phyloP scores from a whole-genome alignment of 2,113 vertebrate species.

The Probosciger aterrimus region DNA sequence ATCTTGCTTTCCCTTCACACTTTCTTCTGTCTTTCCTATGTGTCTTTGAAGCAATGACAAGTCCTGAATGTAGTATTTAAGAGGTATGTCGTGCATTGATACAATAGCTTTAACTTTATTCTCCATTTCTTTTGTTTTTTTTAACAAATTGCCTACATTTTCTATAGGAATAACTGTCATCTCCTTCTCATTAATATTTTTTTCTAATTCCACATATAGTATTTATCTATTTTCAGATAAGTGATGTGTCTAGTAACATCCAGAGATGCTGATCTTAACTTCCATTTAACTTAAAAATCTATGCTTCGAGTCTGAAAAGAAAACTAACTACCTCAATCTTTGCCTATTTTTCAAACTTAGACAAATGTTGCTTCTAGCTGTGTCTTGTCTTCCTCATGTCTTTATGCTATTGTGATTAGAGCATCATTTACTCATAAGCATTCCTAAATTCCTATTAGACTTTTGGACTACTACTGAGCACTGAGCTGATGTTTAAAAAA shows the following conservation, averaged over 20 bases:
- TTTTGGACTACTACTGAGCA: neutral
- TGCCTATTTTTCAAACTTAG: neutral
- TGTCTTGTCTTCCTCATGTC: neutral
- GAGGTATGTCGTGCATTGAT: neutral
- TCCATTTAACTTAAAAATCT: neutral
- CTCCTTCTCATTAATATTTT: neutral
- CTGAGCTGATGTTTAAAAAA: no score
- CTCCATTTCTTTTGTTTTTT: neutral
- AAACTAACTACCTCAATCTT: neutral
- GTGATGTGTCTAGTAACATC: neutral
- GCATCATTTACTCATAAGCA: neutral
- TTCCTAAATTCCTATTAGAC: neutral
- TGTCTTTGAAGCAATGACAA: neutral
- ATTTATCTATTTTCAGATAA: neutral
- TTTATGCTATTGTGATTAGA: neutral
- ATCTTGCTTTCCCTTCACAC: neutral
- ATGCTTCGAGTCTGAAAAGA: neutral
- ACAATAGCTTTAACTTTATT: neutral
- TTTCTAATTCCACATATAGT: neutral
- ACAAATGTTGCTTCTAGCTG: neutral
- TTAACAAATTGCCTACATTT: neutral
- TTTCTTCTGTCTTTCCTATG: neutral
- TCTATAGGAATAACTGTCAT: neutral
- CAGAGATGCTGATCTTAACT: neutral
- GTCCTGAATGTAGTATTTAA: neutral